These are phyloP conservation scores for Pterostichus niger DNA, from an alignment of 2,888 invertebrate genomes.

Conservation along the genomic window DNA sequence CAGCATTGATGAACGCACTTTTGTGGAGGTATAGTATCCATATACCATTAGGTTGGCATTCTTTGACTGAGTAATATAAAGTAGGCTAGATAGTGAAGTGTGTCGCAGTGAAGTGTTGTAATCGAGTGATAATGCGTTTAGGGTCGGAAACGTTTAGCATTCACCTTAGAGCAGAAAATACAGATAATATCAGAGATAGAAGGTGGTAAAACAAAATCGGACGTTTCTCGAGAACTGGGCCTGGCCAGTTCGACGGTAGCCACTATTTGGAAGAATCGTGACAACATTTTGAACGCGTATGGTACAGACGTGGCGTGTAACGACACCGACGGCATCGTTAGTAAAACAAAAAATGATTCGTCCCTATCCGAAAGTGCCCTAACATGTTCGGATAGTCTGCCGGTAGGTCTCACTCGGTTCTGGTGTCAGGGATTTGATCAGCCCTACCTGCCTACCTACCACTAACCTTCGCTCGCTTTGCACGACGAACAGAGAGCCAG, in stretches of 20 bases:
- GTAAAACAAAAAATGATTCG: slow-evolving; percentile 68
- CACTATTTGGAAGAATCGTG: slow-evolving; percentile 81
- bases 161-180: slow-evolving; percentile 82
- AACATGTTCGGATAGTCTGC: slow-evolving; percentile 70
- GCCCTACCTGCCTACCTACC: slow-evolving; percentile 29
- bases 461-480: slow-evolving; percentile 48
- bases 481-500: slow-evolving; percentile 14
- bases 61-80: not conserved
- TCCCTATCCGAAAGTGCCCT: slow-evolving; percentile 69
- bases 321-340: slow-evolving; percentile 67
- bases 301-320: slow-evolving; percentile 70
- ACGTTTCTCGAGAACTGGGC: slow-evolving; percentile 80
- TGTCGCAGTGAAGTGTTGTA: slow-evolving; percentile 21
- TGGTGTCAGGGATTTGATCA: slow-evolving; percentile 68
- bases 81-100: slow-evolving; percentile 16
- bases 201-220: slow-evolving; percentile 80
- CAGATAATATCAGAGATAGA: slow-evolving; percentile 81
- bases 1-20: slow-evolving; percentile 50
- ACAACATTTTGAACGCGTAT: slow-evolving; percentile 76
- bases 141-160: slow-evolving; percentile 81
- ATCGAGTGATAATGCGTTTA: slow-evolving; percentile 70
- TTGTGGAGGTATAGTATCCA: slow-evolving; percentile 71
- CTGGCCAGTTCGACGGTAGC: slow-evolving; percentile 80
- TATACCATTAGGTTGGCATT: slow-evolving; percentile 30
- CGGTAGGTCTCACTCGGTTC: slow-evolving; percentile 69